phyloP scores from a whole-genome alignment of 2,113 vertebrate species.

The Melanerpes aurifrons region DNA sequence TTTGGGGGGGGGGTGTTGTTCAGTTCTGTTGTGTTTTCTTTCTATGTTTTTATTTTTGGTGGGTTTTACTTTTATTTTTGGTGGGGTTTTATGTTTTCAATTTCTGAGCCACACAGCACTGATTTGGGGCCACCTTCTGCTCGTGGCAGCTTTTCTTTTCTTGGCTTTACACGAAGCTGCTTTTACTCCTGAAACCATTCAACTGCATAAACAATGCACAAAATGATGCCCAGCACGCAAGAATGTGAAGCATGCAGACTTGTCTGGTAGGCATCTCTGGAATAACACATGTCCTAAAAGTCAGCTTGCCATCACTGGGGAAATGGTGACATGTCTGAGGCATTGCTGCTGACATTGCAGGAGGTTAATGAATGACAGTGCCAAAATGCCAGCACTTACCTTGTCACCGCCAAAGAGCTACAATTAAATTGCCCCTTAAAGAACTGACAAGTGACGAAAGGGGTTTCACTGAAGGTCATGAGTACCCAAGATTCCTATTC shows the following conservation, averaged over 20 bases:
- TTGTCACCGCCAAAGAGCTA: conserved; percentile 77
- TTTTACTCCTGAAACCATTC: conserved; percentile 7
- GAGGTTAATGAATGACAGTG: conserved; percentile 77
- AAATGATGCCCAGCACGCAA: neutral
- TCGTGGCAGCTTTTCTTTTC: neutral
- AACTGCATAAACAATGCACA: conserved; percentile 2
- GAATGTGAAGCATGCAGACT: conserved; percentile 40
- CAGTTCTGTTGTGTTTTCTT: too few relatives aligned
- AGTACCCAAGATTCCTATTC: conserved; percentile 82
- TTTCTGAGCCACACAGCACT: neutral
- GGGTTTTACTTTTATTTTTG: too few relatives aligned
- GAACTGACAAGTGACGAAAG: conserved; percentile 83
- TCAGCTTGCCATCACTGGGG: conserved; percentile 51
- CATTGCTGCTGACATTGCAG: conserved; percentile 70
- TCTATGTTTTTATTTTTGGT: neutral
- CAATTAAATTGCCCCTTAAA: conserved; percentile 80
- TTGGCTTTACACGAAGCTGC: neutral
- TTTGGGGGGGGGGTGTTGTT: too few relatives aligned
- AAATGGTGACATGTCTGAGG: conserved; percentile 68
- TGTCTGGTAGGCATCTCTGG: conserved; percentile 32
- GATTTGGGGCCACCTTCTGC: neutral
- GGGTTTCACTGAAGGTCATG: conserved; percentile 84
- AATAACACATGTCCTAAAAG: conserved; percentile 53
- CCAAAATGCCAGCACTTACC: conserved; percentile 79
- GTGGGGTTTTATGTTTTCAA: neutral